Conservation (phyloP, 2,113 vertebrate species). For the Synchiropus splendidus region DNA sequence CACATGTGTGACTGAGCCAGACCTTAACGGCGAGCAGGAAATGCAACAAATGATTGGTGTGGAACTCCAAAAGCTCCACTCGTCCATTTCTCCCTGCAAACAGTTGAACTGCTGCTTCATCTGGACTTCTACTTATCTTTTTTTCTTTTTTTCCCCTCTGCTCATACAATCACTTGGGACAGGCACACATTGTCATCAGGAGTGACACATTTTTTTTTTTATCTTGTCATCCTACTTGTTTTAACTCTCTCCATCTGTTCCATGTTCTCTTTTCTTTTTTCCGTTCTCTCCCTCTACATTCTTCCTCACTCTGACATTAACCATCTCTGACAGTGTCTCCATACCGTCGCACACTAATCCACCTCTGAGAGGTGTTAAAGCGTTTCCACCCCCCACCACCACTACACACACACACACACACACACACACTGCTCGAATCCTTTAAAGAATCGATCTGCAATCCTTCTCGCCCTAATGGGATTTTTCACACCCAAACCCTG, state of each 20-base stretch:
- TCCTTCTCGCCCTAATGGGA: constrained; percentile 59
- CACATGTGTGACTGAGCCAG: constrained; percentile 4
- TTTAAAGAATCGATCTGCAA: constrained; percentile 72
- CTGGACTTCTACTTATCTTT: constrained; percentile 1
- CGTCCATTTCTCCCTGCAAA: constrained; percentile 4
- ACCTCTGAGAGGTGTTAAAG: constrained; percentile 77
- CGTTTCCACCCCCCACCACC: constrained; percentile 60
- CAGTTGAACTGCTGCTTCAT: too few relatives aligned
- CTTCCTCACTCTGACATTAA: constrained; percentile 63
- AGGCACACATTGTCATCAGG: constrained; percentile 16
- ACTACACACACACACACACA: constrained; percentile 30
- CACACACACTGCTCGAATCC: constrained; percentile 60
- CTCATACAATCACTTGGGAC: constrained; percentile 9
- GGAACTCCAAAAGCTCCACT: too few relatives aligned
- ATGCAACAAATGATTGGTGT: not conserved
- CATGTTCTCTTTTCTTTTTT: not conserved
- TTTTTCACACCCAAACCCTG: constrained; percentile 69
- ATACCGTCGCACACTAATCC: constrained; percentile 80
- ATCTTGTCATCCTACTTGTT: not conserved
- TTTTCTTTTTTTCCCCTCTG: constrained; percentile 5
- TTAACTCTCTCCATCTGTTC: constrained; percentile 11
- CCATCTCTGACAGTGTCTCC: constrained; percentile 72
- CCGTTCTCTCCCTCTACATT: not conserved
- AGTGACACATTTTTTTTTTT: constrained; percentile 19
- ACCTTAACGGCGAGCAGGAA: constrained; percentile 3